Percentiles rank a stretch among this genome's conserved stretches.
phyloP scores from a whole-genome alignment of 2,888 invertebrate genomes.

The Elmis aenea region DNA sequence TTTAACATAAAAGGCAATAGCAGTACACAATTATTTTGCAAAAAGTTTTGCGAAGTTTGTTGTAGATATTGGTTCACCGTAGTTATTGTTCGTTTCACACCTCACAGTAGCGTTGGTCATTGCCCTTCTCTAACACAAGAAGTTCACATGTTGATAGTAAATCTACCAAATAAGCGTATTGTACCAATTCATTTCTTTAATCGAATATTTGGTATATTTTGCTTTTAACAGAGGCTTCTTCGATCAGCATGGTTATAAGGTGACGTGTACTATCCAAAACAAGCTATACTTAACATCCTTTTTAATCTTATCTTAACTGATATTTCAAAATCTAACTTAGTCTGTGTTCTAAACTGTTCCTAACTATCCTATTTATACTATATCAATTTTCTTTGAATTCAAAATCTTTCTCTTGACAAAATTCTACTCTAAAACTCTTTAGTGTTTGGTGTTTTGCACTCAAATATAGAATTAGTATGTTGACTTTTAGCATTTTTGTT shows the following conservation, averaged over 20 bases:
- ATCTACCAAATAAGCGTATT: not conserved
- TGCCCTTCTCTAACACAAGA: constrained; percentile 12
- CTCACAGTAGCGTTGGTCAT: constrained; percentile 27
- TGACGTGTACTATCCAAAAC: constrained; percentile 70
- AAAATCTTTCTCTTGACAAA: constrained; percentile 4
- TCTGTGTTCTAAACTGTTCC: constrained; percentile 38
- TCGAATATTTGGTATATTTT: constrained; percentile 2
- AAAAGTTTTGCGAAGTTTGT: constrained; percentile 26
- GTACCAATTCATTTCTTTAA: not conserved
- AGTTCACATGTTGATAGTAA: constrained; percentile 14
- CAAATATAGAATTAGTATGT: no score
- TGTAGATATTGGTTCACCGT: constrained; percentile 34
- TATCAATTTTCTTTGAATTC: constrained; percentile 1
- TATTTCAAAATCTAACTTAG: constrained; percentile 21
- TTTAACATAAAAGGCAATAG: constrained; percentile 35
- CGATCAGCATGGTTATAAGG: constrained; percentile 47
- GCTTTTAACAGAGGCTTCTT: constrained; percentile 13
- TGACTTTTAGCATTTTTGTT: no score
- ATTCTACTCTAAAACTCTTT: constrained; percentile 1
- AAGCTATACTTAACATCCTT: constrained; percentile 44
- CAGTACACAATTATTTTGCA: constrained; percentile 26
- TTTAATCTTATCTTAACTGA: constrained; percentile 22
- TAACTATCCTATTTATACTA: constrained; percentile 5
- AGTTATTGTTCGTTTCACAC: constrained; percentile 28
- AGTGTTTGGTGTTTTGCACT: no score